Evolutionary conservation across 2,113 vertebrate genomes (phyloP).

Genomic region (Gorsachius goisagi): DNA sequence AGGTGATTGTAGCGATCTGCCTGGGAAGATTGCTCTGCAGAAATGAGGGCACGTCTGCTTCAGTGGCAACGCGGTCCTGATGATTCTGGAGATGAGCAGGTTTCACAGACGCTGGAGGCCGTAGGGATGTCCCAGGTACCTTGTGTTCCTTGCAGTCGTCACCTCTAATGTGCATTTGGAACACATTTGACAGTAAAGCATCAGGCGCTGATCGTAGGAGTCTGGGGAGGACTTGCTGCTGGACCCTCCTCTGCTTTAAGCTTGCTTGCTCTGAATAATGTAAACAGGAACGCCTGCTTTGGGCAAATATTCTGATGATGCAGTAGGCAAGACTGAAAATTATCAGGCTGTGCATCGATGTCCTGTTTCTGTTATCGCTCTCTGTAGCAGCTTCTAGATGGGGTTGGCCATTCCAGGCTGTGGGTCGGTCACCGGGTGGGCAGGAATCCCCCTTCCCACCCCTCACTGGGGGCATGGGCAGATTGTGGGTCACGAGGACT

Average conservation of each 20-base stretch:
- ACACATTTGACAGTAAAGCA: neutral
- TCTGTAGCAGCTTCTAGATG: neutral
- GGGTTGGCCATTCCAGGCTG: neutral
- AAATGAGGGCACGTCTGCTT: neutral
- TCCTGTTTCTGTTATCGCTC: neutral
- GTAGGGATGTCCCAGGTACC: neutral
- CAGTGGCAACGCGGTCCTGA: accelerated
- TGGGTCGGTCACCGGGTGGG: neutral
- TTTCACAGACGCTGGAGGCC: accelerated
- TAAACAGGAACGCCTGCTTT: neutral
- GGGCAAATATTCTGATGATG: neutral
- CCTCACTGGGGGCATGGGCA: neutral
- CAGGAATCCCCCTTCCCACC: neutral
- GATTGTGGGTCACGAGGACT: accelerated
- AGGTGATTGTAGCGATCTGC: neutral
- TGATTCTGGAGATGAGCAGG: neutral
- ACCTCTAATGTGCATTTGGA: neutral
- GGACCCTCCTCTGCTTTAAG: neutral
- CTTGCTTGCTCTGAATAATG: neutral
- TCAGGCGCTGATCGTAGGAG: neutral
- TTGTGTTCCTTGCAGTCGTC: neutral
- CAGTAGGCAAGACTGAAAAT: neutral
- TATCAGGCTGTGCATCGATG: neutral
- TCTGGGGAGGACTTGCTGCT: neutral
- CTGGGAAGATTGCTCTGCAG: neutral